Conservation (phyloP, 2,888 invertebrate species). For the Aplocera efformata region DNA sequence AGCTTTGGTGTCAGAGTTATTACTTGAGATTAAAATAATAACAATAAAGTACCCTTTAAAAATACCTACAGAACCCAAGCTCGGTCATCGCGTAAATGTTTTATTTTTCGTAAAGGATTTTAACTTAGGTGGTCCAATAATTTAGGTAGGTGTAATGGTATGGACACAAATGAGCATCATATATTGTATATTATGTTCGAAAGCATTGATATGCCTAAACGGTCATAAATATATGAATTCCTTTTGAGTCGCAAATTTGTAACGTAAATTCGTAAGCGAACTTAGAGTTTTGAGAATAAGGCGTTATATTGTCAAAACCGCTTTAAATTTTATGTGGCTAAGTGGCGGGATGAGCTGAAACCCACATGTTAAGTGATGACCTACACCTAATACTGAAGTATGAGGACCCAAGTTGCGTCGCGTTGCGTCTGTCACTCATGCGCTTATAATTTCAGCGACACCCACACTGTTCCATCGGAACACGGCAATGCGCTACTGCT, state of each 20-base stretch:
- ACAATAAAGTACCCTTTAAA: slow-evolving; percentile 6
- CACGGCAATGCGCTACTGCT: no score
- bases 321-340: no score
- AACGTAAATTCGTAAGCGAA: not conserved
- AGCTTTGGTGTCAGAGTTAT: no score
- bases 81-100: slow-evolving; percentile 22
- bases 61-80: slow-evolving; percentile 18
- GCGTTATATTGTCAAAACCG: no score
- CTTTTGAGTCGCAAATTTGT: slow-evolving; percentile 10
- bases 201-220: slow-evolving; percentile 15
- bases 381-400: no score
- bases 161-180: slow-evolving; percentile 25
- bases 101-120: slow-evolving; percentile 15
- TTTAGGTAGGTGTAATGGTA: slow-evolving; percentile 30
- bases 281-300: not conserved
- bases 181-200: slow-evolving; percentile 23
- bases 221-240: slow-evolving; percentile 18
- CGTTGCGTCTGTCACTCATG: no score
- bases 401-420: no score
- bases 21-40: no score
- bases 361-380: no score
- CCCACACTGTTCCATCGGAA: no score
- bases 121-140: slow-evolving; percentile 31
- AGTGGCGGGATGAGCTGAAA: no score
- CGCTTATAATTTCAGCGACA: no score